Conservation (phyloP, 2,113 vertebrate genomes). For the Arothron firmamentum region DNA sequence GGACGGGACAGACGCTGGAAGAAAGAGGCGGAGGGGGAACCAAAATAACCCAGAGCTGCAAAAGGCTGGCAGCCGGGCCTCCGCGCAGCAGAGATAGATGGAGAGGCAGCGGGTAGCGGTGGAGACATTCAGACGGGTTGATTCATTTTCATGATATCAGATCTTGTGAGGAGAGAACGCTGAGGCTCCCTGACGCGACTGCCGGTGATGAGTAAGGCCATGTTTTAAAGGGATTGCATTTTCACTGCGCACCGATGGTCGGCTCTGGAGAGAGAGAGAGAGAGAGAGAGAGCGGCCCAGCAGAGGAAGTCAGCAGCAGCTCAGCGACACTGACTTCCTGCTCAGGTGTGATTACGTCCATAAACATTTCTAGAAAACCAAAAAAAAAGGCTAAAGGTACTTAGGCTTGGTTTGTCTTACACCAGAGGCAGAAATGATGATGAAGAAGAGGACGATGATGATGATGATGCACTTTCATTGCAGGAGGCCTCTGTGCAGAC, state of each 20-base stretch:
- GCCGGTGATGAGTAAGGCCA: constrained; percentile 48
- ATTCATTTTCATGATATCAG: constrained; percentile 58
- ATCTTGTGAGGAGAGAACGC: constrained; percentile 40
- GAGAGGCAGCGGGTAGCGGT: constrained; percentile 38
- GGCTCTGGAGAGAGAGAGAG: not conserved
- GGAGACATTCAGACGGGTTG: constrained; percentile 49
- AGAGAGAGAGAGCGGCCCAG: constrained; percentile 1
- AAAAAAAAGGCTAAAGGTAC: constrained; percentile 14
- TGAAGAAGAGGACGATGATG: constrained; percentile 26
- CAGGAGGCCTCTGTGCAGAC: constrained; percentile 82
- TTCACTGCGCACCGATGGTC: constrained; percentile 19
- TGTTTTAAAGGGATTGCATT: constrained; percentile 28
- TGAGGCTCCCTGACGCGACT: constrained; percentile 33
- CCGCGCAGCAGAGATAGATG: constrained; percentile 16
- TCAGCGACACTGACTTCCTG: not conserved
- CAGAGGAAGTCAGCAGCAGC: constrained; percentile 3
- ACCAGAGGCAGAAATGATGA: constrained; percentile 17
- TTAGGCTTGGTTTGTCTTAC: not conserved
- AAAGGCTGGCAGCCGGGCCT: constrained; percentile 44
- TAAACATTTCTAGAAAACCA: constrained; percentile 9
- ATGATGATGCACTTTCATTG: constrained; percentile 39
- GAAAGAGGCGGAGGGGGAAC: constrained; percentile 14
- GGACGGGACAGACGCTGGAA: constrained; percentile 1
- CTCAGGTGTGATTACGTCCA: not conserved
- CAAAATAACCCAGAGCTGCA: constrained; percentile 54